Evolutionary conservation across 1,140 invertebrate species (phyloP).

Genomic region (Melipona quadrifasciata): DNA sequence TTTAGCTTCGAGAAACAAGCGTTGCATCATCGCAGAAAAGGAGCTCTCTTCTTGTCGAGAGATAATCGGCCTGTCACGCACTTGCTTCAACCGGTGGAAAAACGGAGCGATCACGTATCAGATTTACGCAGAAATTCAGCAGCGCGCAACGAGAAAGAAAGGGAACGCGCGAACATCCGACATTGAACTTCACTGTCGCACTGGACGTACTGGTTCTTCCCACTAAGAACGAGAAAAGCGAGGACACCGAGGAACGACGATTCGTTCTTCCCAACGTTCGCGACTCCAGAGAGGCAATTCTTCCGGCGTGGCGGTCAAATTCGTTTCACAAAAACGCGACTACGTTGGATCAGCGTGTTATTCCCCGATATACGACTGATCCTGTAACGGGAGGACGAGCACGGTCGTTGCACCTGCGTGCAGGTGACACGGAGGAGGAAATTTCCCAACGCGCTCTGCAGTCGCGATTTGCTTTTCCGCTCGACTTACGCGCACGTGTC

Average conservation of each 20-base stretch:
- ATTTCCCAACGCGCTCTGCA: neutral
- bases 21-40: too few species aligned
- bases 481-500: neutral
- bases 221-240: neutral
- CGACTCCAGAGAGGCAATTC: constrained; percentile 1
- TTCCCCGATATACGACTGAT: neutral
- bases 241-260: neutral
- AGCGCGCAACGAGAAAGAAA: neutral
- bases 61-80: neutral
- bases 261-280: neutral
- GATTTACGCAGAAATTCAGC: neutral
- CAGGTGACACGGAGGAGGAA: neutral
- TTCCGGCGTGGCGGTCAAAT: neutral
- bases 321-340: neutral
- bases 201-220: neutral
- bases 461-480: neutral
- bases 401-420: constrained; percentile 19
- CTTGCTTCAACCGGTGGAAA: neutral
- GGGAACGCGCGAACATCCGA: neutral
- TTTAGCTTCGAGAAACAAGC: too few species aligned
- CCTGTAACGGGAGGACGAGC: neutral
- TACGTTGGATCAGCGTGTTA: too few species aligned
- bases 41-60: too few species aligned
- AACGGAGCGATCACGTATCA: neutral
- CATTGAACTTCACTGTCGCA: constrained; percentile 26